A percentile compares a stretch with the other conserved stretches of the same genome.
Conservation (phyloP, 2,797 vertebrate species). For the Poeciliopsis turneri region DNA sequence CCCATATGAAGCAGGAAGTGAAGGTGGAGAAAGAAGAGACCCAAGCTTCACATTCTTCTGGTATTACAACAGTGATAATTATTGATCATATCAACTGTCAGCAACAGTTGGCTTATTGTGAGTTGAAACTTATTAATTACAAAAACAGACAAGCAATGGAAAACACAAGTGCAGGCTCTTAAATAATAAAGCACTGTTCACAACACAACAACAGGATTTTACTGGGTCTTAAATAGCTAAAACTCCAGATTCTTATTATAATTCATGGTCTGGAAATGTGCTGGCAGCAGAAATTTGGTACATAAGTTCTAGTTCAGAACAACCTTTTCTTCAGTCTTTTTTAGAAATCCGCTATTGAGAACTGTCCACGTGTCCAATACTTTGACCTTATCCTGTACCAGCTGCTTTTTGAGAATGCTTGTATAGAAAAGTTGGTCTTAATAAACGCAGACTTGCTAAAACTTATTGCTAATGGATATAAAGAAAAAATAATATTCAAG, state of each 20-base stretch:
- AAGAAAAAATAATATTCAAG: neutral
- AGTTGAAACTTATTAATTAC: neutral
- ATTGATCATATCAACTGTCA: neutral
- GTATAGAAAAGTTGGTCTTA: neutral
- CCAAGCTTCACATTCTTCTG: slow-evolving; percentile 32
- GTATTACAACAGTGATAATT: slow-evolving; percentile 35
- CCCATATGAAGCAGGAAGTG: slow-evolving; percentile 60
- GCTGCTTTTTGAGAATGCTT: neutral
- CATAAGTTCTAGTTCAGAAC: neutral
- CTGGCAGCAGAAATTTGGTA: neutral
- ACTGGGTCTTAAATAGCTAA: neutral
- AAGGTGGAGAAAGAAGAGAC: slow-evolving; percentile 21
- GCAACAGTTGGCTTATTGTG: neutral
- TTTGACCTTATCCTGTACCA: neutral
- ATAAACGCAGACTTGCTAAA: neutral
- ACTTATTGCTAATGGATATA: neutral
- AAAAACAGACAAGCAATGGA: neutral
- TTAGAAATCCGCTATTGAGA: neutral
- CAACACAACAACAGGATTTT: neutral
- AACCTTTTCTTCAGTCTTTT: neutral
- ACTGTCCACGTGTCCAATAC: neutral
- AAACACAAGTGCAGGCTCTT: neutral
- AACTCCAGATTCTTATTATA: neutral
- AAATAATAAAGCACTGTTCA: neutral
- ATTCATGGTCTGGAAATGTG: neutral